Percentiles rank a stretch among this genome's conserved stretches.
These are phyloP conservation scores for Leptodactylus fallax DNA, from an alignment of 2,797 vertebrate genomes.

Conservation along the genomic window DNA sequence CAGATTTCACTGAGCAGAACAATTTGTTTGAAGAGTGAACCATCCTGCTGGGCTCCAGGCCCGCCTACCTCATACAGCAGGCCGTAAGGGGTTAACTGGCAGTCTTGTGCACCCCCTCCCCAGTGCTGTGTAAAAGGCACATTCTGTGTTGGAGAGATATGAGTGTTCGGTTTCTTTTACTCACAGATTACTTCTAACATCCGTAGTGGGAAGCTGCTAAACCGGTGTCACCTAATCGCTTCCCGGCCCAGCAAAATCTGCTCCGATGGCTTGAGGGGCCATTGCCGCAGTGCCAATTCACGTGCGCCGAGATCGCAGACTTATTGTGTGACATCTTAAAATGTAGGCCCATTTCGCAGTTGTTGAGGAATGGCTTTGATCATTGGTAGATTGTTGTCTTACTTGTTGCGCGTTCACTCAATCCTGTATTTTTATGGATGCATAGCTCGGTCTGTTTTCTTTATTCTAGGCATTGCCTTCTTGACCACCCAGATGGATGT, in stretches of 20 bases:
- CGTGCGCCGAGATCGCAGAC: not conserved
- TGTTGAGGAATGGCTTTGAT: not conserved
- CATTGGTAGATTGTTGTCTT: not conserved
- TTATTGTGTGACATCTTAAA: not conserved
- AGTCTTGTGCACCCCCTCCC: not conserved
- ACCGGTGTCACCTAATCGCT: not conserved
- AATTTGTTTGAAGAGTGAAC: slow-evolving; percentile 62
- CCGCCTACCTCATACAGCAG: not conserved
- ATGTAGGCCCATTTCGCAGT: not conserved
- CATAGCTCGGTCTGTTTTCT: not conserved
- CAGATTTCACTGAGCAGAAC: slow-evolving; percentile 54
- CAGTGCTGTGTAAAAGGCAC: slow-evolving; percentile 6
- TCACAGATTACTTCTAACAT: slow-evolving; percentile 16
- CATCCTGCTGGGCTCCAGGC: slow-evolving; percentile 47
- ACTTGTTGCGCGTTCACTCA: not conserved
- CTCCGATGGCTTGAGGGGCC: not conserved
- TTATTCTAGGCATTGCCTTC: not conserved
- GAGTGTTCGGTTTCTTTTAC: not conserved
- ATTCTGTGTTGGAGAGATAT: slow-evolving; percentile 22
- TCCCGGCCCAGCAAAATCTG: not conserved
- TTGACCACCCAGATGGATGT: not conserved
- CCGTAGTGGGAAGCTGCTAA: slow-evolving; percentile 25
- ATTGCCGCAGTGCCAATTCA: not conserved
- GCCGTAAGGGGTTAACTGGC: slow-evolving; percentile 43
- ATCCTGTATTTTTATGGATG: not conserved